phyloP scores from a whole-genome alignment of 1,140 invertebrate species.

The Drosophila chauvacae region DNA sequence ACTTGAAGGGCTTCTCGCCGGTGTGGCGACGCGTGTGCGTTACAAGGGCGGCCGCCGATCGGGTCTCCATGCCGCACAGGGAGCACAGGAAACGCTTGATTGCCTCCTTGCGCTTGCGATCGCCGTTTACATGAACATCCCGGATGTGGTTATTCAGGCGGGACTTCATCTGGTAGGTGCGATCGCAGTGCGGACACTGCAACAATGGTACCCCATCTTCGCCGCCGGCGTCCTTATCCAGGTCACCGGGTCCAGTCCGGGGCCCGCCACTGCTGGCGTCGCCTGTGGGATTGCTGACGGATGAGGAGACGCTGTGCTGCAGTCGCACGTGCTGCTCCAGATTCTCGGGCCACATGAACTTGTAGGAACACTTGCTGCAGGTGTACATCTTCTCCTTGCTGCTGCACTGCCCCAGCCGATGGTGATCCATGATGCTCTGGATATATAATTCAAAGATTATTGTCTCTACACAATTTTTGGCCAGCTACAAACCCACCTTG shows the following conservation, averaged over 20 bases:
- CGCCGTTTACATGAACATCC: conserved; percentile 71
- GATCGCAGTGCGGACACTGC: conserved; percentile 78
- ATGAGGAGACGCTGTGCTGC: conserved; percentile 82
- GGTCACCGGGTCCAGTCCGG: conserved; percentile 52
- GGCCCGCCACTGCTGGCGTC: background rate
- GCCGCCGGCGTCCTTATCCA: conserved; percentile 51
- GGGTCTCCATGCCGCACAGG: conserved; percentile 86
- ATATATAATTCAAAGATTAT: background rate
- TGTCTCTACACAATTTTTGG: background rate
- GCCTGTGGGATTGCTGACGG: conserved; percentile 20
- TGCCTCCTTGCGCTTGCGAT: conserved; percentile 73
- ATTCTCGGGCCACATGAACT: conserved; percentile 85
- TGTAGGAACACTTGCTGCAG: conserved; percentile 85
- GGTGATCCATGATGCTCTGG: conserved; percentile 74
- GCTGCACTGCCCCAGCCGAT: conserved; percentile 62
- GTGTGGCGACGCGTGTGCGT: conserved; percentile 86
- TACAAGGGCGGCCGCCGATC: conserved; percentile 86
- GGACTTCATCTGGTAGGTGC: conserved; percentile 73
- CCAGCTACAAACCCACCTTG: conserved; percentile 45
- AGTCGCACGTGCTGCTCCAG: conserved; percentile 85
- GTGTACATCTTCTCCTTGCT: conserved; percentile 72
- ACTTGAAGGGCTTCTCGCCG: conserved; percentile 74
- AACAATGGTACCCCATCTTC: conserved; percentile 66
- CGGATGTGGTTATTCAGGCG: conserved; percentile 72
- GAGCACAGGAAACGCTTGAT: conserved; percentile 84